A percentile compares a stretch with the other conserved stretches of the same genome.
Evolutionary conservation across 2,797 vertebrate species (phyloP).

Genomic region (Gephyroberyx darwinii): DNA sequence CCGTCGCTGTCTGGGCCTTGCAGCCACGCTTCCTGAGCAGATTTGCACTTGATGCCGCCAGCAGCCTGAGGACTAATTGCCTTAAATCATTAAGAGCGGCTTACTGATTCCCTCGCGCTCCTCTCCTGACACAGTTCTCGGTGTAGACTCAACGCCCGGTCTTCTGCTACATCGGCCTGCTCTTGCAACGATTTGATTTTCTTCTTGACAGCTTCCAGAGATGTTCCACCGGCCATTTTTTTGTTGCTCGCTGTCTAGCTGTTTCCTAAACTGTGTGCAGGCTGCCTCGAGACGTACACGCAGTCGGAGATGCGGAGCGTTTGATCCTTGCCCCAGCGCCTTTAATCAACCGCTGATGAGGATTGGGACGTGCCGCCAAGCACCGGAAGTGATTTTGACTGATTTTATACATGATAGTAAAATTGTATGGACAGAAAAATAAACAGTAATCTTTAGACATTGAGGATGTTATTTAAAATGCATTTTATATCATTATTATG

Average conservation of each 20-base stretch:
- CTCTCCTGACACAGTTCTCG: slow-evolving; percentile 88
- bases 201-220: slow-evolving; percentile 91
- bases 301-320: slow-evolving; percentile 58
- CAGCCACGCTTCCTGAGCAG: slow-evolving; percentile 70
- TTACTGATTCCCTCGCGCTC: slow-evolving; percentile 89
- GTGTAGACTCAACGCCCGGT: slow-evolving; percentile 86
- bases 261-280: slow-evolving; percentile 26
- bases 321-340: slow-evolving; percentile 75
- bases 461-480: not conserved
- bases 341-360: slow-evolving; percentile 76
- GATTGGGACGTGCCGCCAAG: slow-evolving; percentile 71
- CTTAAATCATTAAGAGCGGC: slow-evolving; percentile 74
- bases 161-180: slow-evolving; percentile 90
- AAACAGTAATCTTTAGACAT: not conserved
- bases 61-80: slow-evolving; percentile 70
- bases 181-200: slow-evolving; percentile 93
- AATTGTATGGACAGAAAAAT: not conserved
- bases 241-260: slow-evolving; percentile 5
- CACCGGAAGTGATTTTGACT: slow-evolving; percentile 77
- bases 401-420: slow-evolving; percentile 17
- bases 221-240: slow-evolving; percentile 88
- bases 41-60: slow-evolving; percentile 68
- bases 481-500: not conserved
- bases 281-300: slow-evolving; percentile 16
- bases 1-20: slow-evolving; percentile 53